phyloP scores from a whole-genome alignment of 2,113 vertebrate genomes.

The Todiramphus saurophagus region DNA sequence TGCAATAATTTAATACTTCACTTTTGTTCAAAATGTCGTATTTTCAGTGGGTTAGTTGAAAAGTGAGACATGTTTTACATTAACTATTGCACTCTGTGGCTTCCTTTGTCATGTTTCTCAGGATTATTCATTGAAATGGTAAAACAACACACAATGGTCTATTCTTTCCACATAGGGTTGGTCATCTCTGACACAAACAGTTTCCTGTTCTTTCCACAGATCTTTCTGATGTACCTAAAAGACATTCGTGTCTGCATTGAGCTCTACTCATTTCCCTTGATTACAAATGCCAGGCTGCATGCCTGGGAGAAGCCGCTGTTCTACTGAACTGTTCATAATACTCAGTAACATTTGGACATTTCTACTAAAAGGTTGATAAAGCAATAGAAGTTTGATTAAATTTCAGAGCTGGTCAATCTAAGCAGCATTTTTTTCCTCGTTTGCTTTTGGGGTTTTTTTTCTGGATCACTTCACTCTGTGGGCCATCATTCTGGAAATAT shows the following conservation, averaged over 20 bases:
- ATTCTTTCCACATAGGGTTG: not conserved
- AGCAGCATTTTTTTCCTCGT: not conserved
- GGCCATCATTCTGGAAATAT: not conserved
- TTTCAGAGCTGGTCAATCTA: not conserved
- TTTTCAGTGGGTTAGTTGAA: not conserved
- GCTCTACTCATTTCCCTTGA: not conserved
- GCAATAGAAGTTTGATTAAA: not conserved
- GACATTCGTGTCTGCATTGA: not conserved
- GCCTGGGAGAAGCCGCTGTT: not conserved
- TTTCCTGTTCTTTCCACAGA: not conserved
- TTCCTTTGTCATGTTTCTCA: not conserved
- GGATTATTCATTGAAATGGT: not conserved
- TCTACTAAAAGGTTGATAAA: not conserved
- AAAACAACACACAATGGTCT: not conserved
- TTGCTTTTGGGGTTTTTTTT: not conserved
- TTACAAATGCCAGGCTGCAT: not conserved
- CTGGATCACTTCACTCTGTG: not conserved
- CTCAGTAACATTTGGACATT: not conserved
- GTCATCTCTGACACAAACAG: not conserved
- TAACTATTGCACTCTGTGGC: not conserved
- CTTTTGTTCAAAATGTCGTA: not conserved
- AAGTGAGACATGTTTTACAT: not conserved
- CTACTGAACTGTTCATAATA: not conserved
- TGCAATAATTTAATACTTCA: not conserved
- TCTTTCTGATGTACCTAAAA: not conserved